Conservation (phyloP, 2,113 vertebrate species). For the Ranitomeya imitator region DNA sequence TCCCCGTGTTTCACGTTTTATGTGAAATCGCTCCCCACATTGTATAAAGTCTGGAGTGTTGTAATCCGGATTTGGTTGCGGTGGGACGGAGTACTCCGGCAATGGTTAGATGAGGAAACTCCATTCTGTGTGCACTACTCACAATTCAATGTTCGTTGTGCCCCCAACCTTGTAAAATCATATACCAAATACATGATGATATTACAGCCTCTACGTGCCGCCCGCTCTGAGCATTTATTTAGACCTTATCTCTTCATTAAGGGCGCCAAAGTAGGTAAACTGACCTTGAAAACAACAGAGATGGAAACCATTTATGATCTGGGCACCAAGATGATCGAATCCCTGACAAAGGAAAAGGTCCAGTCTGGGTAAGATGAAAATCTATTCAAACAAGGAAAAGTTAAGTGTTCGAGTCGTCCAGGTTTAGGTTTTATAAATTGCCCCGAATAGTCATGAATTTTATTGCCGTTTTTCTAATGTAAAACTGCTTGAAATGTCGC, state of each 20-base stretch:
- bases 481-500: no score
- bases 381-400: background rate
- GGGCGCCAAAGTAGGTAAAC: slow-evolving; percentile 92
- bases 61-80: background rate
- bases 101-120: background rate
- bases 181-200: no score
- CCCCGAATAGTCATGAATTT: no score
- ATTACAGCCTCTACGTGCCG: no score
- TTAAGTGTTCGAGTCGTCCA: background rate
- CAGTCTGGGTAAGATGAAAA: slow-evolving; percentile 83
- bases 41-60: background rate
- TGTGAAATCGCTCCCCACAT: background rate
- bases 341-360: slow-evolving; percentile 90
- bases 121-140: background rate
- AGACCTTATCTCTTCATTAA: slow-evolving; percentile 42
- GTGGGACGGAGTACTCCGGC: background rate
- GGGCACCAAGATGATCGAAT: slow-evolving; percentile 96
- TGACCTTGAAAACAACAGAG: slow-evolving; percentile 92
- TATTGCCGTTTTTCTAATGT: no score
- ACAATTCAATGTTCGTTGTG: background rate
- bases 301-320: slow-evolving; percentile 97
- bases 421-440: no score
- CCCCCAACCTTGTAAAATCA: background rate
- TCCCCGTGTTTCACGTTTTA: background rate
- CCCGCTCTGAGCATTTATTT: background rate